phyloP scores from a whole-genome alignment of 2,797 vertebrate species.

The Pampus argenteus region DNA sequence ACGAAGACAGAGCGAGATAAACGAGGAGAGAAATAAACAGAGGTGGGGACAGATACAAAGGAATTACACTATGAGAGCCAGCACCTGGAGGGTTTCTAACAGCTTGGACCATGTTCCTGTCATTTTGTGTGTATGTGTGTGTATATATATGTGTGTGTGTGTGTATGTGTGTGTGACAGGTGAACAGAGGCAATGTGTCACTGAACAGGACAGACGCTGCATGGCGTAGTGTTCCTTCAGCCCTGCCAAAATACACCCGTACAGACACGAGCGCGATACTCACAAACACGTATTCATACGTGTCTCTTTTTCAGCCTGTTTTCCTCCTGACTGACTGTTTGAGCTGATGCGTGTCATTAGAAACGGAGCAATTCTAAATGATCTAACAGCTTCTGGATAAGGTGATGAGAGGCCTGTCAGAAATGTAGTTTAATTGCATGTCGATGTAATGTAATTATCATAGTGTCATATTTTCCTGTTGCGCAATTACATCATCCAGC shows the following conservation, averaged over 20 bases:
- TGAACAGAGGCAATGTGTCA: slow-evolving; percentile 65
- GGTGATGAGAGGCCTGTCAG: neutral
- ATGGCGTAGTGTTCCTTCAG: slow-evolving; percentile 38
- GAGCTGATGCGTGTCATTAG: neutral
- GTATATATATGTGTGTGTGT: neutral
- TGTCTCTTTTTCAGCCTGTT: no score
- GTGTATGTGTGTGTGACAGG: slow-evolving; percentile 30
- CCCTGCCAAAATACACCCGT: slow-evolving; percentile 45
- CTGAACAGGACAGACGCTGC: slow-evolving; percentile 52
- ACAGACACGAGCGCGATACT: slow-evolving; percentile 16
- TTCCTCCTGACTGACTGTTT: neutral
- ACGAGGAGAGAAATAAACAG: slow-evolving; percentile 47
- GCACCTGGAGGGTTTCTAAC: slow-evolving; percentile 54
- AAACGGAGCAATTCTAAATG: no score
- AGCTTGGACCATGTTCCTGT: slow-evolving; percentile 61
- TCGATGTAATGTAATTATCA: neutral
- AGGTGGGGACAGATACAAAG: slow-evolving; percentile 44
- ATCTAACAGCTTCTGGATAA: no score
- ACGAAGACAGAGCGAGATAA: slow-evolving; percentile 39
- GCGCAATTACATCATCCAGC: neutral
- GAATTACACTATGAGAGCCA: slow-evolving; percentile 47
- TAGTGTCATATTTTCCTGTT: neutral
- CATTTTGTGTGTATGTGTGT: slow-evolving; percentile 15
- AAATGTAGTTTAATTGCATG: neutral
- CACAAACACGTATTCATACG: no score